A percentile compares a stretch with the other conserved stretches of the same genome.
phyloP scores from a whole-genome alignment of 2,797 vertebrate genomes.

The Eulemur coronatus region DNA sequence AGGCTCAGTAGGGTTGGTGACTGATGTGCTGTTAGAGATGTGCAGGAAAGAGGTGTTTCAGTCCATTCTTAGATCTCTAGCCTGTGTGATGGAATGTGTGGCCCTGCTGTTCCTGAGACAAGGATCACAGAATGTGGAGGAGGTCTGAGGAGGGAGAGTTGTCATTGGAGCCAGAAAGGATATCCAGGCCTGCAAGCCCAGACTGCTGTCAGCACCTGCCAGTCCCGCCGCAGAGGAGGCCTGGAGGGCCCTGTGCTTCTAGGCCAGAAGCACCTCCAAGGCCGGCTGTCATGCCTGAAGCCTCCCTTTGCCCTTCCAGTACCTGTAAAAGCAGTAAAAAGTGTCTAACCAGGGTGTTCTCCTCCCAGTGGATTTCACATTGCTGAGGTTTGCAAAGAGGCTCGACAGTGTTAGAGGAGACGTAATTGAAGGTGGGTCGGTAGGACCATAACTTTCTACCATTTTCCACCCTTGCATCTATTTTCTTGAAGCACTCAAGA shows the following conservation, averaged over 20 bases:
- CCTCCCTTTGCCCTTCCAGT: not conserved
- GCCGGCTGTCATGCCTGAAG: not conserved
- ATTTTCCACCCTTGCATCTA: not conserved
- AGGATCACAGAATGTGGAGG: not conserved
- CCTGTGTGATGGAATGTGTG: not conserved
- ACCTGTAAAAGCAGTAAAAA: not conserved
- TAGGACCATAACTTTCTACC: not conserved
- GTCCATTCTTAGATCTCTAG: not conserved
- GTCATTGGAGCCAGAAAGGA: not conserved
- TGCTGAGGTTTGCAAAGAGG: not conserved
- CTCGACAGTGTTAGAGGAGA: not conserved
- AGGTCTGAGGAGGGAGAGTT: not conserved
- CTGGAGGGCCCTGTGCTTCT: not conserved
- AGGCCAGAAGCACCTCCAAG: not conserved
- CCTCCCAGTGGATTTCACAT: no score
- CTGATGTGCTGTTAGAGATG: not conserved
- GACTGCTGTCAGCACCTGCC: not conserved
- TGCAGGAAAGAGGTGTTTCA: not conserved
- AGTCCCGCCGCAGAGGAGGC: no score
- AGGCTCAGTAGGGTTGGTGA: not conserved
- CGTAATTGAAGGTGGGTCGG: no score
- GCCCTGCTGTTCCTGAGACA: not conserved
- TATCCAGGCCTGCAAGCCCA: not conserved
- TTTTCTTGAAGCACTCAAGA: not conserved
- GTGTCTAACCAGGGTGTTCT: not conserved